These are phyloP conservation scores for Arenaria interpres DNA, from an alignment of 2,113 vertebrate genomes.

Conservation along the genomic window DNA sequence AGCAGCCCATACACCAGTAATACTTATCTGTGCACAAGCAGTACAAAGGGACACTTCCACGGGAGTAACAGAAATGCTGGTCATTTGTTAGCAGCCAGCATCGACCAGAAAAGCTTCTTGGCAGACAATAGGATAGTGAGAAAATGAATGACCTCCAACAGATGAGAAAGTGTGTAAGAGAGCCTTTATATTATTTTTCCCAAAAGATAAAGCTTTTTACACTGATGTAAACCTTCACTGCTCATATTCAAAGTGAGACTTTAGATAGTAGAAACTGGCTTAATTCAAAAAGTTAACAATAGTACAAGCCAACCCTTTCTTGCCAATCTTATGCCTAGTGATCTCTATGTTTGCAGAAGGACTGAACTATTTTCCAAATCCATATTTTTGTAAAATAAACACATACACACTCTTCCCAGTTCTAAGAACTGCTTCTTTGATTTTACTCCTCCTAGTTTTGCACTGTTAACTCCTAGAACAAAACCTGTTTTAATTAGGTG, in stretches of 20 bases:
- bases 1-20: not conserved
- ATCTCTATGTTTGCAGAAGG: not conserved
- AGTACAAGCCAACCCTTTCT: not conserved
- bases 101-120: not conserved
- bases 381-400: not conserved
- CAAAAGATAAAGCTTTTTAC: not conserved
- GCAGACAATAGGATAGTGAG: fast-evolving
- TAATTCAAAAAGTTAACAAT: not conserved
- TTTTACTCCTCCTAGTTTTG: not conserved
- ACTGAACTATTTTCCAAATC: not conserved
- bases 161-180: not conserved
- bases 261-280: not conserved
- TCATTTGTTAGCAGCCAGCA: not conserved
- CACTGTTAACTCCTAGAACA: not conserved
- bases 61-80: not conserved
- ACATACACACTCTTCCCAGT: not conserved
- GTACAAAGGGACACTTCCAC: not conserved
- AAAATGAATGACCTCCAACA: not conserved
- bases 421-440: not conserved
- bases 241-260: not conserved
- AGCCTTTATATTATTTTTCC: not conserved
- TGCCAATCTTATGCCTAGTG: not conserved
- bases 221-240: not conserved
- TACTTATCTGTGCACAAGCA: not conserved
- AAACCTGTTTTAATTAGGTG: not conserved